Evolutionary conservation across 2,797 vertebrate genomes (phyloP).

Genomic region (Echeneis naucrates): DNA sequence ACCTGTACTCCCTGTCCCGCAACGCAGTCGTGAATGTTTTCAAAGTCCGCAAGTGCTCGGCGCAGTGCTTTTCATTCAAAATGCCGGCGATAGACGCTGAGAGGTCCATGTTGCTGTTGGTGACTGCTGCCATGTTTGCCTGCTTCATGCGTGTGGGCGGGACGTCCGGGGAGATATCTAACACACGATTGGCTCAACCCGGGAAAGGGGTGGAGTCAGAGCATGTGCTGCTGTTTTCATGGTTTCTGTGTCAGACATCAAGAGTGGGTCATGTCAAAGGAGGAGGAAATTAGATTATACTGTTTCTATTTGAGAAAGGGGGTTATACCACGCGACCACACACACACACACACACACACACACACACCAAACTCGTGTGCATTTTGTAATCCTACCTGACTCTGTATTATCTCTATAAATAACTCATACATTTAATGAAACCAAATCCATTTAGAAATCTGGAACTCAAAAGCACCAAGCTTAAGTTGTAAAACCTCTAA

Average conservation of each 20-base stretch:
- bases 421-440: not conserved
- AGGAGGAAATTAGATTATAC: not conserved
- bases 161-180: slow-evolving; percentile 35
- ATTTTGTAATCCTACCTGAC: not conserved
- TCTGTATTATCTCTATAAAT: not conserved
- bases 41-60: slow-evolving; percentile 69
- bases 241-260: not conserved
- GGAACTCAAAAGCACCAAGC: not conserved
- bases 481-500: not conserved
- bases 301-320: not conserved
- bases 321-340: not conserved
- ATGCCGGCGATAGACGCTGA: slow-evolving; percentile 62
- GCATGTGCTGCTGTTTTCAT: slow-evolving; percentile 66
- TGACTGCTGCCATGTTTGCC: slow-evolving; percentile 73
- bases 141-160: slow-evolving; percentile 34
- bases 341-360: not conserved
- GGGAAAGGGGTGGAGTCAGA: slow-evolving; percentile 44
- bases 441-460: not conserved
- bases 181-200: slow-evolving; percentile 56
- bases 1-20: slow-evolving; percentile 80
- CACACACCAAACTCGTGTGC: not conserved
- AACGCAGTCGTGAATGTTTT: slow-evolving; percentile 75
- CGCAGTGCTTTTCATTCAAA: slow-evolving; percentile 62
- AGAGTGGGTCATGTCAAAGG: not conserved
- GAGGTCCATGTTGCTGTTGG: slow-evolving; percentile 44